Evolutionary conservation across 2,888 invertebrate species (phyloP).

Genomic region (Leptogaster cylindrica): DNA sequence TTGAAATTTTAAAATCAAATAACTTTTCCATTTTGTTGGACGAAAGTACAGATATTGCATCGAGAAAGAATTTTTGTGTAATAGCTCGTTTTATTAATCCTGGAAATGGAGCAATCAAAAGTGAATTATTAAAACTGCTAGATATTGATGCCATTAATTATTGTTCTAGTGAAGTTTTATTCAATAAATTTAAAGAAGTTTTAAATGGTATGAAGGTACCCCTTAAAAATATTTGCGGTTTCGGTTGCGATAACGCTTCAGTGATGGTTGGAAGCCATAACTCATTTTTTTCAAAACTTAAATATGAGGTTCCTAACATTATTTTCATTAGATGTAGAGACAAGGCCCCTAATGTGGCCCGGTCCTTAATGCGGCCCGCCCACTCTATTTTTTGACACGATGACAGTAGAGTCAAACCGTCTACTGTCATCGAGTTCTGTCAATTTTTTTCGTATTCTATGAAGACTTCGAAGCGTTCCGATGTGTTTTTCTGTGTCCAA

Average conservation of each 20-base stretch:
- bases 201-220: neutral
- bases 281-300: neutral
- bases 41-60: conserved; percentile 6
- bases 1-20: neutral
- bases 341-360: too few relatives aligned
- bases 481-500: too few relatives aligned
- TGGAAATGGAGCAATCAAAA: neutral
- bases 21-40: neutral
- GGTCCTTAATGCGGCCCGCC: too few relatives aligned
- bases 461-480: too few relatives aligned
- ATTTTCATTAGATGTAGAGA: neutral
- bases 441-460: too few relatives aligned
- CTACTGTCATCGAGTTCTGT: too few relatives aligned
- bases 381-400: too few relatives aligned
- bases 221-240: conserved; percentile 1
- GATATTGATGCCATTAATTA: neutral
- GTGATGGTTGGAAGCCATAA: conserved; percentile 8
- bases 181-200: neutral
- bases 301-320: neutral
- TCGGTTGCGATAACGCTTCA: neutral
- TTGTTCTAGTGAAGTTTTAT: neutral
- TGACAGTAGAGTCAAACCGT: too few relatives aligned
- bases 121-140: neutral
- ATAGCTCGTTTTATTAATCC: conserved; percentile 4
- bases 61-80: neutral